Evolutionary conservation across 2,113 vertebrate species (phyloP).

Genomic region (Onychorhynchus coronatus): DNA sequence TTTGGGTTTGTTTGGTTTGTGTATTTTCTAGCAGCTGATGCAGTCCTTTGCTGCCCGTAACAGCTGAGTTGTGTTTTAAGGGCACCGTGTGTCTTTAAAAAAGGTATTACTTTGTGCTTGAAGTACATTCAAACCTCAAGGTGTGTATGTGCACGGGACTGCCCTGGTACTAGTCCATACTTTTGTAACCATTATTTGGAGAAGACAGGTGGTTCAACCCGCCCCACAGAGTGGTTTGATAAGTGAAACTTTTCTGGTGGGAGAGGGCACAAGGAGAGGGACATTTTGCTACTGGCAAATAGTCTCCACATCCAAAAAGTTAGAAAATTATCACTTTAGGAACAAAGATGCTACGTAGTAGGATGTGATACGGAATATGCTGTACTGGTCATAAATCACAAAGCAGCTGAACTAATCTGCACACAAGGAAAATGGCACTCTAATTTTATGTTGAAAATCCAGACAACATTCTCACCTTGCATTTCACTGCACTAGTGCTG

Average conservation of each 20-base stretch:
- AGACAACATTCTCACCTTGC: constrained; percentile 25
- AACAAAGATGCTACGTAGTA: neutral
- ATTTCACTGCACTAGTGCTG: constrained; percentile 23
- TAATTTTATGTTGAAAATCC: constrained; percentile 39
- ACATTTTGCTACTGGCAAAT: neutral
- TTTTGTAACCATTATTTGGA: neutral
- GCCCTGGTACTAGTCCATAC: too few species aligned
- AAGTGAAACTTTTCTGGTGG: neutral
- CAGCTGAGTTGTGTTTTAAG: neutral
- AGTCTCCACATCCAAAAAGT: neutral
- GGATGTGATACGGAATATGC: neutral
- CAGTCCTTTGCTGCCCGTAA: neutral
- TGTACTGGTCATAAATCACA: neutral
- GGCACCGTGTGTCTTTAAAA: neutral
- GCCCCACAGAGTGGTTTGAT: neutral
- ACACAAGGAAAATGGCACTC: neutral
- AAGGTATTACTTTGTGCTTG: neutral
- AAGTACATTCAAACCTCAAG: neutral
- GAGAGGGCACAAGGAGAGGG: neutral
- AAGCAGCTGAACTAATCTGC: constrained; percentile 14
- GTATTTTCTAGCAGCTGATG: neutral
- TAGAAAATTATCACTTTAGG: neutral
- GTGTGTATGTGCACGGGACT: neutral
- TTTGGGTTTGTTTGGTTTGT: neutral
- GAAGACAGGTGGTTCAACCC: neutral